Evolutionary conservation across 2,888 invertebrate genomes (phyloP).

Genomic region (Phalera bucephala): DNA sequence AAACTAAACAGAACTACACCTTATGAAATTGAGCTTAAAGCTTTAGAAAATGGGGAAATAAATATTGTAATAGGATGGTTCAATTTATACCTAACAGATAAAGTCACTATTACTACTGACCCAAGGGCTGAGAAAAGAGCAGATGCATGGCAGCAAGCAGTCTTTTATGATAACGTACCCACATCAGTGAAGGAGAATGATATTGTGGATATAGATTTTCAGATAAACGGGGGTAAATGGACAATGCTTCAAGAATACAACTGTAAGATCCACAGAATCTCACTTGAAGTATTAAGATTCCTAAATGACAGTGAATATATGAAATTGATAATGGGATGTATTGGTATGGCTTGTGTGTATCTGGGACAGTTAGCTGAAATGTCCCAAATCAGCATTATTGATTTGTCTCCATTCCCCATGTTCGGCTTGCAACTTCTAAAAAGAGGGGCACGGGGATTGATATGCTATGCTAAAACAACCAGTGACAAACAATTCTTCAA

Average conservation of each 20-base stretch:
- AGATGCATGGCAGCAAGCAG: constrained; percentile 91
- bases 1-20: constrained; percentile 55
- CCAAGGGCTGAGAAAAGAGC: constrained; percentile 73
- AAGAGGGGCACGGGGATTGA: constrained; percentile 68
- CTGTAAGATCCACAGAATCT: constrained; percentile 45
- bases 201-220: constrained; percentile 51
- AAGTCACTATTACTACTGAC: constrained; percentile 84
- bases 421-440: constrained; percentile 83
- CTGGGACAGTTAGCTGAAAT: constrained; percentile 61
- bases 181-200: constrained; percentile 46
- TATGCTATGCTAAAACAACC: constrained; percentile 63
- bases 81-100: constrained; percentile 86
- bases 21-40: constrained; percentile 59
- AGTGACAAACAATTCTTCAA: constrained; percentile 65
- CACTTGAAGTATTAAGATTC: constrained; percentile 61
- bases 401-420: constrained; percentile 85
- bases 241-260: constrained; percentile 44
- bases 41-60: constrained; percentile 74
- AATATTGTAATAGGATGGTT: constrained; percentile 89
- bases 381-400: constrained; percentile 69
- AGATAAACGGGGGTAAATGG: constrained; percentile 64
- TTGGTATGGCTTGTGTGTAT: constrained; percentile 59
- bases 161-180: constrained; percentile 84
- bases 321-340: constrained; percentile 57
- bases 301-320: constrained; percentile 77